Evolutionary conservation across 1,140 invertebrate species (phyloP), one percentile per base, ranked within the genome.

Genomic region (Hestina assimilis): DNA sequence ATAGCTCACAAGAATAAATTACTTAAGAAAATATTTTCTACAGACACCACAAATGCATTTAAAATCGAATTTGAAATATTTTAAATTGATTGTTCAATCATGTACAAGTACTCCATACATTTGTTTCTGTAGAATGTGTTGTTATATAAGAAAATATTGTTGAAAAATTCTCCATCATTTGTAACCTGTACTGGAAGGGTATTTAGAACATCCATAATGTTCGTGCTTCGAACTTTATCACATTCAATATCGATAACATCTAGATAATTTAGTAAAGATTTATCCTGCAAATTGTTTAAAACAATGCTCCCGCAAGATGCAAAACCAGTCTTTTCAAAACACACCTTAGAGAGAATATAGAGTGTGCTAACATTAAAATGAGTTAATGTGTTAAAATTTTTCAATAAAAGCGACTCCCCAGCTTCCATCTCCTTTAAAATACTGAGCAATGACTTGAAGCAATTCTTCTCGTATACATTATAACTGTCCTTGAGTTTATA

Each of bases 311-410:
- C 72, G n/a, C 52, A 58, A 7, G 78, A 75, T 28, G 73, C 71
- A 51, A 87, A 82, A 14, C 83, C 83, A 56, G 74, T 75, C 59
- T 75, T 82, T 17, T 76, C 67, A 65, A 89, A 89, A 58, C 81
- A 83, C 28, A 74, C 72, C 28, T 69, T 81, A 12, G 76, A 67
- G 8, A 88, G 48, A 51, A 89, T 74, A 26, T 78, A 89, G 6
- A 89, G 53, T 20, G 87, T 43, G 43, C 87, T 83, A 2, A 87
- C 79, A 73, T 82, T 88, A 50, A 89, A 89, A 62, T 89, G 89
- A 45, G 87, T 84, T 11, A 89, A 59, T 15, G 69, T 66, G 29
- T 72, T 76, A 42, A 75, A 80, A 63, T 89, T 89, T 19, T 78
- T 71, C 8, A 89, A 31, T 17, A 83, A 19, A 9, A 89, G 40